Evolutionary conservation across 2,113 vertebrate genomes (phyloP).

Genomic region (Cololabis saira): DNA sequence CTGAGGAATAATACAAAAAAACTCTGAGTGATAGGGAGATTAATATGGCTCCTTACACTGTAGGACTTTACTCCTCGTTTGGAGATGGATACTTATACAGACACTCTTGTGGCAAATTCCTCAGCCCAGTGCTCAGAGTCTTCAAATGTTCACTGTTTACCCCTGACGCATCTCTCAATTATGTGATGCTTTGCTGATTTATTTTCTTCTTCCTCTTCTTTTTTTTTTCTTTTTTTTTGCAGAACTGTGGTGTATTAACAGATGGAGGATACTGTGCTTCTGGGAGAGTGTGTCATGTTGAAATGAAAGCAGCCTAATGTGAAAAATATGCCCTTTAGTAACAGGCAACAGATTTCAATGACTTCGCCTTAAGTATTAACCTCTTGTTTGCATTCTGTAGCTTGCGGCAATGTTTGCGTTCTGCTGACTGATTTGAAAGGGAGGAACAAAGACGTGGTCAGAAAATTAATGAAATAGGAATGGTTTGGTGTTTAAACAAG

Average conservation of each 20-base stretch:
- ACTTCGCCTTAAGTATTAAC: constrained; percentile 34
- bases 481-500: constrained; percentile 14
- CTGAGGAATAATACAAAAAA: constrained; percentile 44
- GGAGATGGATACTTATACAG: constrained; percentile 23
- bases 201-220: not conserved
- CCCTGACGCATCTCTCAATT: constrained; percentile 67
- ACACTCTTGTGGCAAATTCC: constrained; percentile 63
- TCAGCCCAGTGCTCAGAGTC: constrained; percentile 30
- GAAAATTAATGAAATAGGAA: constrained; percentile 5
- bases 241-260: constrained; percentile 22
- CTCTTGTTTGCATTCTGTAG: constrained; percentile 25
- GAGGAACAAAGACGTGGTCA: too few relatives aligned
- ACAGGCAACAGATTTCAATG: constrained; percentile 50
- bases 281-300: constrained; percentile 35
- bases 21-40: constrained; percentile 56
- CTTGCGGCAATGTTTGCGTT: constrained; percentile 8
- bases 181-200: constrained; percentile 39
- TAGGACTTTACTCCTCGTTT: constrained; percentile 23
- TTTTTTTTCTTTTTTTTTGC: constrained; percentile 9
- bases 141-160: constrained; percentile 51
- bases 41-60: constrained; percentile 46
- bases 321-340: constrained; percentile 39
- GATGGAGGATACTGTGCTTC: constrained; percentile 29
- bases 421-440: too few relatives aligned
- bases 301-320: constrained; percentile 48